Conservation (phyloP, 2,797 vertebrate genomes). For the Gallinago solitaria region DNA sequence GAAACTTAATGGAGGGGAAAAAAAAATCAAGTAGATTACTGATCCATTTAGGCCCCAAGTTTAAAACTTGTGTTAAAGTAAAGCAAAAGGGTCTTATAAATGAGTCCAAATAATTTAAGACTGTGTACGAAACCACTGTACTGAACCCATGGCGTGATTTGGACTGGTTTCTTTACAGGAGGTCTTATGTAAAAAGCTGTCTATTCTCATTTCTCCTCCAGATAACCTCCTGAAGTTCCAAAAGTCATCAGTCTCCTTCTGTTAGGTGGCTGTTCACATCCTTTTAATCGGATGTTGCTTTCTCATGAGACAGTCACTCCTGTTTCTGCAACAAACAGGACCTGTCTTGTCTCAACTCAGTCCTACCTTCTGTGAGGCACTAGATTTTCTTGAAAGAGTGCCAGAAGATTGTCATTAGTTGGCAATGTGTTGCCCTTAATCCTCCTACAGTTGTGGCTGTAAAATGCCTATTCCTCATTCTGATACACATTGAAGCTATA, state of each 20-base stretch:
- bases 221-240: conserved; percentile 3
- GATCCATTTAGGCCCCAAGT: neutral
- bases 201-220: conserved; percentile 8
- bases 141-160: neutral
- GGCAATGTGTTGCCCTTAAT: neutral
- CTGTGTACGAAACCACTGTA: neutral
- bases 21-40: neutral
- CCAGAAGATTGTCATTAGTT: conserved; percentile 23
- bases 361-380: conserved; percentile 23
- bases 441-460: conserved; percentile 3
- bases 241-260: conserved; percentile 1
- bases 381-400: neutral
- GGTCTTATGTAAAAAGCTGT: neutral
- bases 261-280: neutral
- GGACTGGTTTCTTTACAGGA: neutral
- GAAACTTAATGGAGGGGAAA: neutral
- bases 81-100: neutral
- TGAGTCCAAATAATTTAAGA: neutral
- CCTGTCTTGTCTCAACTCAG: neutral
- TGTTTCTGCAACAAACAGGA: conserved; percentile 42
- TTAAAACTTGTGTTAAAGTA: neutral
- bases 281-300: neutral
- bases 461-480: neutral
- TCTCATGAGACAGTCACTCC: conserved; percentile 11
- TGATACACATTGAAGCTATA: neutral